phyloP scores from a whole-genome alignment of 92 coral and sea anemone species.

The Epizoanthus illoricatus region DNA sequence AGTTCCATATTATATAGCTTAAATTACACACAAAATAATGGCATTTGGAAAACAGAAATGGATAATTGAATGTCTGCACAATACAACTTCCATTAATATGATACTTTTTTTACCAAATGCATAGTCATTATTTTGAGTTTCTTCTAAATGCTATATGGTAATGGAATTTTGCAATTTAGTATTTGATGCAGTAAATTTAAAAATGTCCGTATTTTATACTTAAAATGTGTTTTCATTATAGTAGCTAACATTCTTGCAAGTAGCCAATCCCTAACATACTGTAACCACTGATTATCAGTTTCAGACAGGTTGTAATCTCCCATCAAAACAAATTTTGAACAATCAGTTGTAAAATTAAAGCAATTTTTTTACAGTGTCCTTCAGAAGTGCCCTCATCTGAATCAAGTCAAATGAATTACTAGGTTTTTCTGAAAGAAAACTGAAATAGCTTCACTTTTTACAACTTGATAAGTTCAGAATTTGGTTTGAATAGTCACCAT shows the following conservation, averaged over 20 bases:
- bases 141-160: no score
- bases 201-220: no score
- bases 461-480: constrained; percentile 9
- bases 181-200: no score
- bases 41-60: no score
- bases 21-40: no score
- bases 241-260: no score
- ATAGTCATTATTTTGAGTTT: no score
- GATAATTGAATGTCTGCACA: no score
- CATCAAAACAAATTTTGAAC: constrained; percentile 36
- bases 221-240: background rate
- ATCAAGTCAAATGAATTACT: constrained; percentile 4
- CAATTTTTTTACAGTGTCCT: background rate
- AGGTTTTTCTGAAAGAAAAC: background rate
- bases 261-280: background rate
- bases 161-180: no score
- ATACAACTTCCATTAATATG: no score
- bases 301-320: background rate
- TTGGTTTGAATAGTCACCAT: background rate
- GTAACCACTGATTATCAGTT: background rate
- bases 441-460: constrained; percentile 2
- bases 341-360: constrained; percentile 14
- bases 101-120: no score
- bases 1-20: background rate
- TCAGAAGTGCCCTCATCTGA: constrained; percentile 20